These are phyloP conservation scores for Tadarida brasiliensis DNA, from an alignment of 2,797 vertebrate genomes.

Conservation along the genomic window DNA sequence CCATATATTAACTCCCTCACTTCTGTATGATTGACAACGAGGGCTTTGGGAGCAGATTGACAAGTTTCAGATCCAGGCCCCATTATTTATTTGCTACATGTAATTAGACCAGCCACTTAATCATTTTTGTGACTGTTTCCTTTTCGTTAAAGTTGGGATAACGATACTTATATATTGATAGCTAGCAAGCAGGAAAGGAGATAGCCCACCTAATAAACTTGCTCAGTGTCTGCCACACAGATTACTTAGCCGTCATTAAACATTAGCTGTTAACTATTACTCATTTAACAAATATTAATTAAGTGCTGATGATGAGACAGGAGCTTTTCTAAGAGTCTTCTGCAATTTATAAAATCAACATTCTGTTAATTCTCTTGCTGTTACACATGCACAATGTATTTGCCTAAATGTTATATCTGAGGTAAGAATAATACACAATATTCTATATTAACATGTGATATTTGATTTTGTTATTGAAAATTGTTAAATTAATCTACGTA, in stretches of 20 bases:
- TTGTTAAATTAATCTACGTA: not conserved
- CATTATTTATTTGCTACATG: constrained; percentile 4
- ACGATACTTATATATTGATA: not conserved
- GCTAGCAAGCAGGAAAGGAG: not conserved
- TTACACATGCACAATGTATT: not conserved
- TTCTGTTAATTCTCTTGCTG: not conserved
- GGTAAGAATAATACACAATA: not conserved
- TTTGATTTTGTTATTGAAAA: constrained; percentile 11
- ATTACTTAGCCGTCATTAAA: not conserved
- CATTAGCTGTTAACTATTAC: not conserved
- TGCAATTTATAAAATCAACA: not conserved
- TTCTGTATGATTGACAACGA: not conserved
- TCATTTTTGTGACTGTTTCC: not conserved
- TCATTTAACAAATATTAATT: constrained; percentile 11
- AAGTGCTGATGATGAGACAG: not conserved
- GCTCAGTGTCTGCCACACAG: not conserved
- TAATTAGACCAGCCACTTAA: not conserved
- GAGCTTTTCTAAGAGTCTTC: not conserved
- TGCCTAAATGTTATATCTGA: not conserved
- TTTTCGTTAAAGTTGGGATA: not conserved
- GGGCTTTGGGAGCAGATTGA: not conserved
- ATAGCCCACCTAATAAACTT: not conserved
- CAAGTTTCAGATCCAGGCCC: not conserved
- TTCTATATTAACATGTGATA: constrained; percentile 1
- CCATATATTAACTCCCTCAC: not conserved